phyloP scores from a whole-genome alignment of 1,140 invertebrate species.

The Popillia japonica region DNA sequence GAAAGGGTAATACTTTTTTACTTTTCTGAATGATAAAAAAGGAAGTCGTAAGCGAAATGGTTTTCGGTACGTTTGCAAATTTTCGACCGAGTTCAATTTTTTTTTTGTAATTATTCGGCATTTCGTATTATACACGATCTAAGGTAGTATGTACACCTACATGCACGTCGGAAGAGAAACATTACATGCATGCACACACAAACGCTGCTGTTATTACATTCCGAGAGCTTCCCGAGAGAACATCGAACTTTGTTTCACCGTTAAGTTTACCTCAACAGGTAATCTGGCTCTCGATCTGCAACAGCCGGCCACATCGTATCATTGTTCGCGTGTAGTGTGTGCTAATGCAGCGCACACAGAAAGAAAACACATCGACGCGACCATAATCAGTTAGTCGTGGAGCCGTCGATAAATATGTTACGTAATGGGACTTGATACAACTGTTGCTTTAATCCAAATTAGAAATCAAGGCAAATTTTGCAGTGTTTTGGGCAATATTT shows the following conservation, averaged over 20 bases:
- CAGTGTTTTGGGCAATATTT: too few relatives aligned
- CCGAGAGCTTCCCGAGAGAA: conserved; percentile 32
- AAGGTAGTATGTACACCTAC: not conserved
- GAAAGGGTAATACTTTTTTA: too few relatives aligned
- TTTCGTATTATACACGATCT: not conserved
- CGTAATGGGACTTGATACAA: too few relatives aligned
- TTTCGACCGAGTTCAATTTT: too few relatives aligned
- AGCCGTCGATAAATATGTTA: too few relatives aligned
- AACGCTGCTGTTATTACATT: conserved; percentile 28
- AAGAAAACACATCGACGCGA: not conserved
- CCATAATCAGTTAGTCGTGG: not conserved
- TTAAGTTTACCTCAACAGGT: conserved; percentile 24
- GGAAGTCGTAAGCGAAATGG: too few relatives aligned
- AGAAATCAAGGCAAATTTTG: too few relatives aligned
- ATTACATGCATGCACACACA: conserved; percentile 20
- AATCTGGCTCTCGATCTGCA: conserved; percentile 33
- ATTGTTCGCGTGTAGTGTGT: conserved; percentile 17
- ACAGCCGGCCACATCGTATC: conserved; percentile 12
- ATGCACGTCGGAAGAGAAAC: not conserved
- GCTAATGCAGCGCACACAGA: conserved; percentile 15
- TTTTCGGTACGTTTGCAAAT: too few relatives aligned
- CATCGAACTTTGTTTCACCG: conserved; percentile 30
- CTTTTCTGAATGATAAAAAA: too few relatives aligned
- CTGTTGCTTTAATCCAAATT: too few relatives aligned
- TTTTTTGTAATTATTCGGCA: not conserved